Percentiles rank a stretch among this genome's conserved stretches.
Evolutionary conservation across 1,140 invertebrate species (phyloP).

Genomic region (Hermetia illucens): DNA sequence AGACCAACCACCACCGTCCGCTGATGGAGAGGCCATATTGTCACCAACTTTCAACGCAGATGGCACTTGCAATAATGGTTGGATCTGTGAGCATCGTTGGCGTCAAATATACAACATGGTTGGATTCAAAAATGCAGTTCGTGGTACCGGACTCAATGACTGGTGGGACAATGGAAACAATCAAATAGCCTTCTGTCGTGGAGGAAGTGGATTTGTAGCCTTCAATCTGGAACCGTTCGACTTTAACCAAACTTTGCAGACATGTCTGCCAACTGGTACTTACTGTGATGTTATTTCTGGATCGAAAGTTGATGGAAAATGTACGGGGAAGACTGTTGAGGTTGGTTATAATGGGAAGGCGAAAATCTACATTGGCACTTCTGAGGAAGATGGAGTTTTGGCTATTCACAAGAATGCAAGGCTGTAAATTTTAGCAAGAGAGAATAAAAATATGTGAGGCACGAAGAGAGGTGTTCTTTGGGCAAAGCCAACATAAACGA

Average conservation of each 20-base stretch:
- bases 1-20: conserved; percentile 44
- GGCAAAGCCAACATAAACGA: too few relatives aligned
- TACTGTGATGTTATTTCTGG: too few relatives aligned
- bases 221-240: conserved; percentile 38
- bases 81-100: conserved; percentile 73
- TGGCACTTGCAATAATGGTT: conserved; percentile 46
- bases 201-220: conserved; percentile 43
- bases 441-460: too few relatives aligned
- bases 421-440: too few relatives aligned
- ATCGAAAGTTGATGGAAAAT: not conserved
- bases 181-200: conserved; percentile 51
- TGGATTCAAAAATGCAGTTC: conserved; percentile 42
- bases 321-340: too few relatives aligned
- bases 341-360: too few relatives aligned
- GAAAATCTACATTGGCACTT: too few relatives aligned
- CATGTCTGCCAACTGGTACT: conserved; percentile 51
- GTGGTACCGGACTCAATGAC: conserved; percentile 29
- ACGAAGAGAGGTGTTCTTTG: too few relatives aligned
- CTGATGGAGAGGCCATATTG: conserved; percentile 37
- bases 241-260: conserved; percentile 34
- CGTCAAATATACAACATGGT: conserved; percentile 60
- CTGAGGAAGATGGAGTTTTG: too few relatives aligned
- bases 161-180: conserved; percentile 51
- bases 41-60: conserved; percentile 39
- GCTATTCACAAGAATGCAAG: too few relatives aligned